Percentiles rank a stretch among this genome's conserved stretches.
These are phyloP conservation scores for Enteromius viviparus DNA, from an alignment of 2,797 vertebrate genomes.

Conservation along the genomic window DNA sequence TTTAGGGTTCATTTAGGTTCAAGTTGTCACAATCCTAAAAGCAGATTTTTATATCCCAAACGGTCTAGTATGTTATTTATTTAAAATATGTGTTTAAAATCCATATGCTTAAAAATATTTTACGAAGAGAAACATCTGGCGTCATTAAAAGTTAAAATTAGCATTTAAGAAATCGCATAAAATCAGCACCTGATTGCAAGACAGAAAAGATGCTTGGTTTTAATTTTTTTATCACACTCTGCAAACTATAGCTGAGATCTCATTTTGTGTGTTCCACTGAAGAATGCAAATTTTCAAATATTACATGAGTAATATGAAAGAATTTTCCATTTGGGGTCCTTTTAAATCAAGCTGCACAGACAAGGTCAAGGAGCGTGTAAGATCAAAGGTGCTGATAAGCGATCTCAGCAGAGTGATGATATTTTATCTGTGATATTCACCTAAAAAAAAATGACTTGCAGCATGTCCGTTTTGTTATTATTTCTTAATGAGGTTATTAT, in stretches of 20 bases:
- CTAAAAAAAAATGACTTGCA: background rate
- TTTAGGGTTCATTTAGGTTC: background rate
- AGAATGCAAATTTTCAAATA: background rate
- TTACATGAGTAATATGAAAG: background rate
- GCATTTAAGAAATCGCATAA: background rate
- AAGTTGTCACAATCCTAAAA: background rate
- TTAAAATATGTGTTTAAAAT: background rate
- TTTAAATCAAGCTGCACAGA: background rate
- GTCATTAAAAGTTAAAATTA: background rate
- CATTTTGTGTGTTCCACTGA: background rate
- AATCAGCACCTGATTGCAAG: background rate
- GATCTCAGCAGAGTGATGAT: background rate
- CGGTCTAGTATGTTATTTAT: background rate
- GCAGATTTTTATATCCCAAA: background rate
- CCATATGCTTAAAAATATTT: constrained; percentile 5
- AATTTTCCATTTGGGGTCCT: background rate
- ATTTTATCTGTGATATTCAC: constrained; percentile 9
- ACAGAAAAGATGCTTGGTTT: background rate
- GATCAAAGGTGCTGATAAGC: background rate
- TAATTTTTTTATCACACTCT: background rate
- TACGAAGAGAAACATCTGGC: background rate
- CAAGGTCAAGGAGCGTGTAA: background rate
- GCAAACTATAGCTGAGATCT: background rate
- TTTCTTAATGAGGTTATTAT: constrained; percentile 20
- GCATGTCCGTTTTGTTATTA: constrained; percentile 4